Evolutionary conservation across 2,113 vertebrate species (phyloP).

Genomic region (Cepphus grylle): DNA sequence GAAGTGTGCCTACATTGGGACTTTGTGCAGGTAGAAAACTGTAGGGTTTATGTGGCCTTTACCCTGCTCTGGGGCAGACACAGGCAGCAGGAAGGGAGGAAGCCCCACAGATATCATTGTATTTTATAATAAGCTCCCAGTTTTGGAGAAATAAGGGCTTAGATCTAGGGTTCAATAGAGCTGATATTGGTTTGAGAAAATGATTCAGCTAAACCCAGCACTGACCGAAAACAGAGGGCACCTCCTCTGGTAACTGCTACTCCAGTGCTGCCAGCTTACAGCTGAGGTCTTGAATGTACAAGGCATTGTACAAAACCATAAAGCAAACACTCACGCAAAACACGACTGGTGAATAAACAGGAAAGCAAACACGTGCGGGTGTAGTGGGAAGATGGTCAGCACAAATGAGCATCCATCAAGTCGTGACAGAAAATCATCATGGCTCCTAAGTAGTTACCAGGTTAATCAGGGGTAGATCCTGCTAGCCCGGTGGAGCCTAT

Average conservation of each 20-base stretch:
- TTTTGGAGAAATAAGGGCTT: background rate
- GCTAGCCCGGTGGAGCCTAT: background rate
- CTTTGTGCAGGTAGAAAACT: background rate
- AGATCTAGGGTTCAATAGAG: background rate
- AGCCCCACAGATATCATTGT: background rate
- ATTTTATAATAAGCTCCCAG: background rate
- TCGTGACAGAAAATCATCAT: background rate
- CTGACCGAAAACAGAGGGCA: background rate
- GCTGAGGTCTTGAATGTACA: background rate
- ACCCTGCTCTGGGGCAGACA: background rate
- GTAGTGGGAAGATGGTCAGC: background rate
- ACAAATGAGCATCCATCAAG: background rate
- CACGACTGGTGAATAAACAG: background rate
- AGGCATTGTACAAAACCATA: background rate
- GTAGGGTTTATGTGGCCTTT: background rate
- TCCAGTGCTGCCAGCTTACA: background rate
- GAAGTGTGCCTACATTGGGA: background rate
- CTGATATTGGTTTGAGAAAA: background rate
- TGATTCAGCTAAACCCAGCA: background rate
- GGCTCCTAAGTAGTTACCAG: background rate
- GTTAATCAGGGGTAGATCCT: background rate
- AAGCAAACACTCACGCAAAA: background rate
- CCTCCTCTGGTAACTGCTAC: background rate
- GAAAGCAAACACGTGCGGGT: background rate
- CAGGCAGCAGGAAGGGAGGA: background rate